Evolutionary conservation across 2,797 vertebrate species (phyloP).

Genomic region (Etheostoma perlongum): DNA sequence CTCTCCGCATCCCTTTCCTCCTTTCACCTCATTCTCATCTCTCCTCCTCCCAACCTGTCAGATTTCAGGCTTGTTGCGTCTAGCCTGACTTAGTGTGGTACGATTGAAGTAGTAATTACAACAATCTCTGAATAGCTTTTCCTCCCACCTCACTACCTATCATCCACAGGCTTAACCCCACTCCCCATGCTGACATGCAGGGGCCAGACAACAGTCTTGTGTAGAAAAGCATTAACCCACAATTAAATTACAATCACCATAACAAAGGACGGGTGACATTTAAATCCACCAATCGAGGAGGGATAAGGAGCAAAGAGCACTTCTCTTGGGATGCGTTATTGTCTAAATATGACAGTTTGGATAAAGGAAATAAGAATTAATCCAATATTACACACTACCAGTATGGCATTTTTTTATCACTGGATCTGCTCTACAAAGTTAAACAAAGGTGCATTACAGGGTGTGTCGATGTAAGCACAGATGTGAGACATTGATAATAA

Average conservation of each 20-base stretch:
- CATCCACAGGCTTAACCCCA: slow-evolving; percentile 72
- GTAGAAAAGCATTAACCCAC: slow-evolving; percentile 75
- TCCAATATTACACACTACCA: slow-evolving; percentile 43
- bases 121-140: slow-evolving; percentile 67
- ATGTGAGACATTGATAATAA: slow-evolving; percentile 40
- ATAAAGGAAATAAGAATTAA: slow-evolving; percentile 64
- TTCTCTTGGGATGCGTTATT: slow-evolving; percentile 68
- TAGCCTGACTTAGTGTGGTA: slow-evolving; percentile 61
- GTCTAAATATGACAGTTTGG: slow-evolving; percentile 63
- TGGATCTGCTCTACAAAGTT: slow-evolving; percentile 28
- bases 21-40: slow-evolving; percentile 47
- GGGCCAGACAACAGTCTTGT: slow-evolving; percentile 58
- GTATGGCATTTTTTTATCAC: slow-evolving; percentile 18
- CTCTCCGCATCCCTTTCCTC: slow-evolving; percentile 15
- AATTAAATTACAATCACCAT: slow-evolving; percentile 78
- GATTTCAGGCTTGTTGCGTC: slow-evolving; percentile 75
- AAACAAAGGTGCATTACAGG: slow-evolving; percentile 37
- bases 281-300: slow-evolving; percentile 72
- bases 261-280: slow-evolving; percentile 75
- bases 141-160: slow-evolving; percentile 67
- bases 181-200: slow-evolving; percentile 56
- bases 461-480: slow-evolving; percentile 11
- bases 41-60: slow-evolving; percentile 58
- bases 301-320: slow-evolving; percentile 70
- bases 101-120: slow-evolving; percentile 75